Percentiles rank a stretch among this genome's conserved stretches.
Evolutionary conservation across 2,113 vertebrate species (phyloP).

Genomic region (Phoenicopterus ruber): DNA sequence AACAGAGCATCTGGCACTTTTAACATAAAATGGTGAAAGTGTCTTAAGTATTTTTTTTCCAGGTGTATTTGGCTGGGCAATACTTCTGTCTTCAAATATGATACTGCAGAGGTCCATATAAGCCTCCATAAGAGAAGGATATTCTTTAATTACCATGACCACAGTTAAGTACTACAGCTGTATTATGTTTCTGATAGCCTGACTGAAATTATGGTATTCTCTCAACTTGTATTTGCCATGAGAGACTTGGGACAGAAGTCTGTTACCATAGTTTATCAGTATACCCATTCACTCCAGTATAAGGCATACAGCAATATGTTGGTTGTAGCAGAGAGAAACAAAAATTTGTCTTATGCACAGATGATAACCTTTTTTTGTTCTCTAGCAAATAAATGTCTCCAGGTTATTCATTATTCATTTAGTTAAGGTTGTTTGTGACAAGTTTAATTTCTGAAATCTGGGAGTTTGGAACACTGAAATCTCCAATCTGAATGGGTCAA

Average conservation of each 20-base stretch:
- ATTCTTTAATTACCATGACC: background rate
- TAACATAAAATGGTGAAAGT: too few relatives aligned
- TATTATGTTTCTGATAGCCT: background rate
- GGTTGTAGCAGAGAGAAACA: background rate
- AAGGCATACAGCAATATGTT: background rate
- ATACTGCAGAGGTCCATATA: background rate
- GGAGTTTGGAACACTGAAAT: background rate
- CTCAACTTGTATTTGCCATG: background rate
- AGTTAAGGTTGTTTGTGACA: background rate
- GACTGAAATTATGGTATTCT: background rate
- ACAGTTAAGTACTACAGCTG: background rate
- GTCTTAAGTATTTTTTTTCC: background rate
- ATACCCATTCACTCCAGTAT: background rate
- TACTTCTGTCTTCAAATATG: background rate
- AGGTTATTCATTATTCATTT: background rate
- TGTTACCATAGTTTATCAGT: background rate
- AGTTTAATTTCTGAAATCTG: background rate
- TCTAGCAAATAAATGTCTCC: background rate
- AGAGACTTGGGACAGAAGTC: background rate
- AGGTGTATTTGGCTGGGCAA: background rate
- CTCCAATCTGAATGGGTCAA: background rate
- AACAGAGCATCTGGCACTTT: background rate
- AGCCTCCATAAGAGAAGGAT: background rate
- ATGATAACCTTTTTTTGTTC: background rate
- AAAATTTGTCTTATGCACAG: background rate